Conservation (phyloP, 2,888 invertebrate species). For the Harpalus rufipes region DNA sequence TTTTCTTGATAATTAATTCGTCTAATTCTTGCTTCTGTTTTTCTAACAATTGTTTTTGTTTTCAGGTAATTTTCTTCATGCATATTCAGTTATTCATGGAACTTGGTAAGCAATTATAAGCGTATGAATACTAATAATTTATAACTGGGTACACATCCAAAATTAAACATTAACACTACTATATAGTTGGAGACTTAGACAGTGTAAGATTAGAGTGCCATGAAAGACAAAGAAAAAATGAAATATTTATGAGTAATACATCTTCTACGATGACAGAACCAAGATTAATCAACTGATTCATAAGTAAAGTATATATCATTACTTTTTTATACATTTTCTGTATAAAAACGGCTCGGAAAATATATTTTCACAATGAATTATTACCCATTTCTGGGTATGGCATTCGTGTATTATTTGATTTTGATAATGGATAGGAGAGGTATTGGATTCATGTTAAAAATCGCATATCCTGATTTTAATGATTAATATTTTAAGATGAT, state of each 20-base stretch:
- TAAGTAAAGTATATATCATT: neutral
- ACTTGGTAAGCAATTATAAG: slow-evolving; percentile 47
- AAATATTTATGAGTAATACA: slow-evolving; percentile 12
- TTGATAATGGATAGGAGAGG: too few relatives aligned
- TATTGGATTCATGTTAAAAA: too few relatives aligned
- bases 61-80: slow-evolving; percentile 53
- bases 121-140: slow-evolving; percentile 51
- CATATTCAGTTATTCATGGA: slow-evolving; percentile 56
- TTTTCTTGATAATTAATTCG: slow-evolving; percentile 5
- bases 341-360: neutral
- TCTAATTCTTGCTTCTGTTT: neutral
- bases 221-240: neutral
- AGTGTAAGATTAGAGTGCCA: neutral
- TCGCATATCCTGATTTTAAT: too few relatives aligned
- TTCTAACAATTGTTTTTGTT: slow-evolving; percentile 27
- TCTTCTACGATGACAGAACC: neutral
- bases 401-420: neutral
- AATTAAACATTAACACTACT: too few relatives aligned
- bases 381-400: neutral
- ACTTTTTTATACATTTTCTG: neutral
- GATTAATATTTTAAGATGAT: too few relatives aligned
- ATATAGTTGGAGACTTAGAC: too few relatives aligned
- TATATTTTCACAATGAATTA: neutral
- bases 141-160: neutral
- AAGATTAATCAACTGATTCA: neutral